Evolutionary conservation across 2,797 vertebrate species (phyloP).

Genomic region (Epinephelus awoara): DNA sequence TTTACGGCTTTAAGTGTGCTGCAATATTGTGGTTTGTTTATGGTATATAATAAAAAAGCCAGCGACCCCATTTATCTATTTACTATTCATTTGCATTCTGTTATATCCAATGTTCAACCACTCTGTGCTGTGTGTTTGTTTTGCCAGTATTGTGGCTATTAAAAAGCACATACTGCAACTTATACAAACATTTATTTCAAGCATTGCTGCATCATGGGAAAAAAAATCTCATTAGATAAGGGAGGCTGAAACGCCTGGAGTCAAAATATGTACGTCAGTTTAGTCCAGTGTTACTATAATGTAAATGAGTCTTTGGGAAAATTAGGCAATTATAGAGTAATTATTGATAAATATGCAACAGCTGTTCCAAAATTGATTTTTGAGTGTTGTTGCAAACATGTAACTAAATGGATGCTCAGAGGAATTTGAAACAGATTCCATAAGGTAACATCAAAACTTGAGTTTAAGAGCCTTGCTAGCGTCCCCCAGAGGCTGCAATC

Average conservation of each 20-base stretch:
- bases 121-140: not conserved
- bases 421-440: not conserved
- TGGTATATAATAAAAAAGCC: not conserved
- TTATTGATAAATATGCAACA: constrained; percentile 56
- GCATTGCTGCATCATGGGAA: constrained; percentile 9
- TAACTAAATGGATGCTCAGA: constrained; percentile 11
- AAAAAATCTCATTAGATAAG: constrained; percentile 33
- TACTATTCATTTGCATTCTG: constrained; percentile 18
- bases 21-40: constrained; percentile 9
- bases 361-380: constrained; percentile 29
- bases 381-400: constrained; percentile 15
- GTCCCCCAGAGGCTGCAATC: not conserved
- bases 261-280: constrained; percentile 27
- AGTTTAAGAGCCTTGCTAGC: not conserved
- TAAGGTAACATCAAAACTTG: not conserved
- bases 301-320: constrained; percentile 42
- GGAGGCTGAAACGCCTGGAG: constrained; percentile 15
- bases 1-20: not conserved
- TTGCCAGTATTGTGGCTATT: not conserved
- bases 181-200: constrained; percentile 4
- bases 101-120: not conserved
- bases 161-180: constrained; percentile 1
- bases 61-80: not conserved
- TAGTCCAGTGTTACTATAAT: constrained; percentile 18
- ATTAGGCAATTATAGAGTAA: constrained; percentile 33